Base-by-base conservation (phyloP, 2,113 vertebrate species). In the Mystacornis crossleyi region DNA sequence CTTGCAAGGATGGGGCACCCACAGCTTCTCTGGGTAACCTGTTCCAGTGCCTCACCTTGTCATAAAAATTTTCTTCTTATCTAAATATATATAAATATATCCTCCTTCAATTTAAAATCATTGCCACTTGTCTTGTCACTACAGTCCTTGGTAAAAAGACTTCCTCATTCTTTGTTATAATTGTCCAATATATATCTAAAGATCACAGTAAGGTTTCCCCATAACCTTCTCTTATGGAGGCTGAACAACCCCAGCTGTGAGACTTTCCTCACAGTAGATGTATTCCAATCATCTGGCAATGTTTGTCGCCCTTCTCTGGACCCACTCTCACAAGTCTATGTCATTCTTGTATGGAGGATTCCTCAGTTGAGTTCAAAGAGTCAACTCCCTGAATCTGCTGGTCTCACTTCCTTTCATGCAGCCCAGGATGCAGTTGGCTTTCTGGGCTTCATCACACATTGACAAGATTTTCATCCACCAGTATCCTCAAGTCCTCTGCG, bases 401-500 rank as follows among this genome's bases (percentile, higher is more conserved):
- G 18, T 38, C n/a, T n/a, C 8, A 1, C 12, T 29, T 61, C 16
- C 19, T 54, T 61, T 70, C 12, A 29, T 45, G 18, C 26, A 38
- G 45, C 26, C 26, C 45, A 67, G 33, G 21, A 38, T 28, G 10
- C 5, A 26, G 64, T 11, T 61, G 84, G 28, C 14, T 45, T 34
- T 38, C 47, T 45, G 33, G 38, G 8, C 28, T 82, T 21, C 9
- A 34, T 14, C 2, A 2, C 18, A 25, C 4, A 2, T 14, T 72
- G 26, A 3, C 12, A 42, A 67, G 4, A 24, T 34, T 55, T 82
- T 55, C 24, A 67, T 12, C 25, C 18, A 51, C 6, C 54, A 4
- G 4, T 19, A 65, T 33, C 17, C 2, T 19, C 26, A 33, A 40
- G 10, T 21, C 29, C 21, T 79, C 5, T 1, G 2, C 4, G 6